Conservation (phyloP, 1,140 invertebrate genomes). For the Platorchestia sp. region DNA sequence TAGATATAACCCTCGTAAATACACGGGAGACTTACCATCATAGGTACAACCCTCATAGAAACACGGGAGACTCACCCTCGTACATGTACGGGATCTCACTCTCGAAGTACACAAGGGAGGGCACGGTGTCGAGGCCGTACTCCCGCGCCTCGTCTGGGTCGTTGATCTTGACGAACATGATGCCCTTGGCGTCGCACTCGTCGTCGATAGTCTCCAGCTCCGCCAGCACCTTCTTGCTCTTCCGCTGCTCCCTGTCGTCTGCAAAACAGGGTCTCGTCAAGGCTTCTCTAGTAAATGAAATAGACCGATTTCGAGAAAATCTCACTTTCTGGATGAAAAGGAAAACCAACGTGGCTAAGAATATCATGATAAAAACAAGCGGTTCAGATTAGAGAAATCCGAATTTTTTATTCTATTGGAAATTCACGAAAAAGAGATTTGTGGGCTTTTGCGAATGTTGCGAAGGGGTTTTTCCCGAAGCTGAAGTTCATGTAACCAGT, state of each 20-base stretch:
- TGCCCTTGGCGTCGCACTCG: conserved; percentile 89
- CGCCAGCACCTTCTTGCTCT: conserved; percentile 86
- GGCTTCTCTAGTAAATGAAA: too few relatives aligned
- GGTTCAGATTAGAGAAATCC: too few relatives aligned
- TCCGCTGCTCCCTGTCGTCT: conserved; percentile 93
- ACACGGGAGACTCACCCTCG: conserved; percentile 76
- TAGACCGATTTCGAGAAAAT: too few relatives aligned
- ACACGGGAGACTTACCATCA: neutral
- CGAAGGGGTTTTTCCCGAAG: too few relatives aligned
- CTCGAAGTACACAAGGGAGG: conserved; percentile 88
- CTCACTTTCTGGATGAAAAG: too few relatives aligned
- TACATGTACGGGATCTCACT: conserved; percentile 87
- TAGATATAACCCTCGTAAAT: neutral
- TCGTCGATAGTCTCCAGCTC: conserved; percentile 96
- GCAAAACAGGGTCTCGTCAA: conserved; percentile 69
- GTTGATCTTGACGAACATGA: conserved; percentile 93
- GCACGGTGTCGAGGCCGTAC: conserved; percentile 91
- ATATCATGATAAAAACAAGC: too few relatives aligned
- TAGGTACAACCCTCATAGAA: neutral
- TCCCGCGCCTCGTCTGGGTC: conserved; percentile 90
- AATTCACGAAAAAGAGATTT: too few relatives aligned
- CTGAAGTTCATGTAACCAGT: too few relatives aligned
- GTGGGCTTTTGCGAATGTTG: too few relatives aligned
- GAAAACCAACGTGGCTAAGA: too few relatives aligned
- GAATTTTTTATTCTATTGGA: too few relatives aligned